Percentiles rank a stretch among this genome's conserved stretches.
Evolutionary conservation across 2,113 vertebrate species (phyloP).

Genomic region (Varanus salvator): DNA sequence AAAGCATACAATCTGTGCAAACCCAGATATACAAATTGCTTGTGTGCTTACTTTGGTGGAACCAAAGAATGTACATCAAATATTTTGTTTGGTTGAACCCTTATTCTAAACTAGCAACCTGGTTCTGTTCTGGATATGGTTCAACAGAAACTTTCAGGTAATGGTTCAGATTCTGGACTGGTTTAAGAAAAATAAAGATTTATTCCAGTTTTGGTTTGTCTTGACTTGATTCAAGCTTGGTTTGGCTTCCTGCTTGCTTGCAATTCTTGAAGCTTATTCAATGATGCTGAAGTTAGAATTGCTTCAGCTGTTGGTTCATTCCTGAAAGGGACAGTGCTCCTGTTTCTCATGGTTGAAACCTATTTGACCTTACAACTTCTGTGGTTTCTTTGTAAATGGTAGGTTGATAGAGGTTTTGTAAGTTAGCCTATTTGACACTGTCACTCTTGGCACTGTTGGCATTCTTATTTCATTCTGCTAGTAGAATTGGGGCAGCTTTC

Average conservation of each 20-base stretch:
- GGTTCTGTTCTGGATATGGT: no score
- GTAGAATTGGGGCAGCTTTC: background rate
- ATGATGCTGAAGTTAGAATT: background rate
- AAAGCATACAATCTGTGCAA: no score
- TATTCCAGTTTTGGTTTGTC: background rate
- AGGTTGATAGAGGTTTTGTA: conserved; percentile 16
- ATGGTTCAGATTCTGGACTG: background rate
- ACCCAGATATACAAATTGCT: no score
- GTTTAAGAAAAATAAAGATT: background rate
- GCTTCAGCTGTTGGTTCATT: accelerated
- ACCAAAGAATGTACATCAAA: no score
- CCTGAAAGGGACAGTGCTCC: background rate
- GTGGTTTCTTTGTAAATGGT: background rate
- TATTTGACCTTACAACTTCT: background rate
- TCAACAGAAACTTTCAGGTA: no score
- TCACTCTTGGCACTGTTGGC: background rate
- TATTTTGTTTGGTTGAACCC: no score
- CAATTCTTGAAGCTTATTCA: background rate
- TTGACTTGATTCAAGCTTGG: background rate
- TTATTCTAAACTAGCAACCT: no score
- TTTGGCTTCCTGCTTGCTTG: background rate
- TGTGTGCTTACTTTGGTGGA: no score
- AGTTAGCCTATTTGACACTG: background rate
- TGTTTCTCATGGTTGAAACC: background rate
- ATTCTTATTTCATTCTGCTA: background rate